phyloP scores from a whole-genome alignment of 2,888 invertebrate genomes.

The Sepioteuthis lessoniana region DNA sequence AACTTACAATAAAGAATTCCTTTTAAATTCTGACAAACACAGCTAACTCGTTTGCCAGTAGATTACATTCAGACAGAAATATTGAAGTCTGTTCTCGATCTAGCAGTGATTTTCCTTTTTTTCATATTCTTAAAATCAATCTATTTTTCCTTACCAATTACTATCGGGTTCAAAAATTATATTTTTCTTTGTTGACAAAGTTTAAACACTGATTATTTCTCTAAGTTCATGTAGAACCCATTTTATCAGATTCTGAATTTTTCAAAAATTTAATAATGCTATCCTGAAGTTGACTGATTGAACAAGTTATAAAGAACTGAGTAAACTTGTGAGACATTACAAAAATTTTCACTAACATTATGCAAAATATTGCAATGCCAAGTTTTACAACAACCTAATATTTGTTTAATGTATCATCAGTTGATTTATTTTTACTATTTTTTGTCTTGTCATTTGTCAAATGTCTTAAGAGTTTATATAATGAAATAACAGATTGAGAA shows the following conservation, averaged over 20 bases:
- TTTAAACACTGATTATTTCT: no score
- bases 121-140: no score
- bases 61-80: background rate
- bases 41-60: background rate
- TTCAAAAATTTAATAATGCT: no score
- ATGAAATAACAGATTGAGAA: background rate
- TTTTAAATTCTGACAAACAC: background rate
- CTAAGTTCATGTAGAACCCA: no score
- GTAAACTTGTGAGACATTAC: background rate
- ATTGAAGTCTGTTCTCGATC: background rate
- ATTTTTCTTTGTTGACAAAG: no score
- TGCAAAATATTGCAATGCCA: background rate
- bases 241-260: no score
- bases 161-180: no score
- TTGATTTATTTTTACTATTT: background rate
- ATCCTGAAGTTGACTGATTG: no score
- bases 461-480: background rate
- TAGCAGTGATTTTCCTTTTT: background rate
- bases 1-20: no score
- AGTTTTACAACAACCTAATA: background rate
- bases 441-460: background rate
- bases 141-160: no score
- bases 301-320: background rate
- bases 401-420: background rate
- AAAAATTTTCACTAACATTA: background rate